A percentile compares a stretch with the other conserved stretches of the same genome.
phyloP scores from a whole-genome alignment of 1,140 invertebrate genomes.

The Spodoptera litura region DNA sequence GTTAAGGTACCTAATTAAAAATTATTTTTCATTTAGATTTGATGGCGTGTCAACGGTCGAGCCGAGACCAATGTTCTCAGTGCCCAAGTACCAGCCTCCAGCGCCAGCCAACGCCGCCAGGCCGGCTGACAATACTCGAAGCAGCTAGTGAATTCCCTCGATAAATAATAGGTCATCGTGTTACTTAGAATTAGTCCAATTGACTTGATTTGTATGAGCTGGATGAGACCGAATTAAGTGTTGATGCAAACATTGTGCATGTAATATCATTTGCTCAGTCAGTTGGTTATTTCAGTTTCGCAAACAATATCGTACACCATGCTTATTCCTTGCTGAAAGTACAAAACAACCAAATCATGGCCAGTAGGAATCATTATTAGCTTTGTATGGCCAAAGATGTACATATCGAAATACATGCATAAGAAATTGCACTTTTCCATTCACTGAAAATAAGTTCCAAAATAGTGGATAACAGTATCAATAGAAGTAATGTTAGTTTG shows the following conservation, averaged over 20 bases:
- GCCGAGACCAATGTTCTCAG: constrained; percentile 72
- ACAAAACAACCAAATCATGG: constrained; percentile 46
- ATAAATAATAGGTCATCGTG: not conserved
- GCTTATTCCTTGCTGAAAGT: constrained; percentile 2
- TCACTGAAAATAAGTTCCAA: not conserved
- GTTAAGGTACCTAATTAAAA: too few relatives aligned
- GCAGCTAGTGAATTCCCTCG: constrained; percentile 53
- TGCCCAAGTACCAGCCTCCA: constrained; percentile 67
- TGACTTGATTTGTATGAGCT: constrained; percentile 18
- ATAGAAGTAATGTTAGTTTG: too few relatives aligned
- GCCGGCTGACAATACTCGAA: constrained; percentile 52
- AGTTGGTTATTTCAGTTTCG: constrained; percentile 17
- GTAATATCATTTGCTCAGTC: constrained; percentile 42
- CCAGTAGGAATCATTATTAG: constrained; percentile 17
- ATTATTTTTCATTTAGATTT: constrained; percentile 58
- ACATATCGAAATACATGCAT: constrained; percentile 14
- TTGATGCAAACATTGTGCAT: constrained; percentile 9
- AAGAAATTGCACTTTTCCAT: not conserved
- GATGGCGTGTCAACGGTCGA: constrained; percentile 72
- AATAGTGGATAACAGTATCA: too few relatives aligned
- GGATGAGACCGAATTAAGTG: constrained; percentile 29
- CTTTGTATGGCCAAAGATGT: constrained; percentile 38
- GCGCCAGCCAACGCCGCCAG: constrained; percentile 51
- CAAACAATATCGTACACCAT: not conserved
- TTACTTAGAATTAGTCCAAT: constrained; percentile 34